phyloP scores from a whole-genome alignment of 2,797 vertebrate genomes.

The Myoxocephalus aenaeus region DNA sequence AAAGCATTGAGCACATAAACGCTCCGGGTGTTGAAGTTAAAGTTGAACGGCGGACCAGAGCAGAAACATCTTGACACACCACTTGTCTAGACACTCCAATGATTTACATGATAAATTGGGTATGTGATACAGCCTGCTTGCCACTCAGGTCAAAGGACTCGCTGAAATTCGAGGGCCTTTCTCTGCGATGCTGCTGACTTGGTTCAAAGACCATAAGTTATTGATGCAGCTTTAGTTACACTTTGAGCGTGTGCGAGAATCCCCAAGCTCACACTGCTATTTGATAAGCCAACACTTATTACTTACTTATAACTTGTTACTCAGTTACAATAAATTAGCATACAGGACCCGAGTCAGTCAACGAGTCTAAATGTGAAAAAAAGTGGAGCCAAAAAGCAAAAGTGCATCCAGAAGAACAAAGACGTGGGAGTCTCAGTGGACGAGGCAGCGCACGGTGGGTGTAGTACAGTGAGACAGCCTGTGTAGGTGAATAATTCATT shows the following conservation, averaged over 20 bases:
- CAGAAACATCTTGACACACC: neutral
- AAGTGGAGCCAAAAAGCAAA: neutral
- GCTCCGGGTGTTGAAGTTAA: neutral
- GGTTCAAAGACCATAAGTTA: slow-evolving; percentile 12
- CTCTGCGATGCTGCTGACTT: slow-evolving; percentile 18
- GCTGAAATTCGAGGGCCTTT: slow-evolving; percentile 49
- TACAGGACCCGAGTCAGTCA: neutral
- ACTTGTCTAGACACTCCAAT: neutral
- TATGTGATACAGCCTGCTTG: neutral
- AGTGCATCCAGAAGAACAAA: neutral
- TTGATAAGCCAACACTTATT: neutral
- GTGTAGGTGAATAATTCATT: slow-evolving; percentile 59
- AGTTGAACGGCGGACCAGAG: neutral
- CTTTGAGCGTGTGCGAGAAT: neutral
- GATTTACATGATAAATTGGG: neutral
- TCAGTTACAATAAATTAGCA: neutral
- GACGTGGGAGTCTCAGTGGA: neutral
- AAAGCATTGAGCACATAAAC: neutral
- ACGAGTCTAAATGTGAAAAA: neutral
- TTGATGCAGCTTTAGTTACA: slow-evolving; percentile 27
- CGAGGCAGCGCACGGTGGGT: slow-evolving; percentile 10
- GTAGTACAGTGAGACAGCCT: slow-evolving; percentile 34
- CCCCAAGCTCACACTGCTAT: neutral
- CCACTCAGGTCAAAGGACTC: neutral
- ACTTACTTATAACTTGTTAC: neutral